A percentile compares a stretch with the other conserved stretches of the same genome.
These are phyloP conservation scores for Crotalus helleri DNA, from an alignment of 2,113 vertebrate species.

Conservation along the genomic window DNA sequence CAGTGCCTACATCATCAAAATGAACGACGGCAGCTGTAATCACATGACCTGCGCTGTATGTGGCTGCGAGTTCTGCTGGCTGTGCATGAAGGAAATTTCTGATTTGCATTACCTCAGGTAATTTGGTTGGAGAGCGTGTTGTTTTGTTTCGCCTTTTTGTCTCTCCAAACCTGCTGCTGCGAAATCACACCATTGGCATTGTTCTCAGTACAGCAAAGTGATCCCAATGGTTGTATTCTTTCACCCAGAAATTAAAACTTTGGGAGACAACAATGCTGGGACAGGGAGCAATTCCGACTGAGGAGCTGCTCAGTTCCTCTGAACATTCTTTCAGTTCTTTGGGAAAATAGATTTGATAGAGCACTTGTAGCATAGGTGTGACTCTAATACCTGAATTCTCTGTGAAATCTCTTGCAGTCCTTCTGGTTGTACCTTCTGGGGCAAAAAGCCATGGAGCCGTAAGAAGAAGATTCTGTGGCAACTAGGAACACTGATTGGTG, in stretches of 20 bases:
- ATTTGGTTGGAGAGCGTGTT: slow-evolving; percentile 14
- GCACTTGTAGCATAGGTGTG: neutral
- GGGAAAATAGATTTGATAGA: neutral
- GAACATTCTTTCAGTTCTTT: neutral
- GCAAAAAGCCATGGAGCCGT: slow-evolving; percentile 98
- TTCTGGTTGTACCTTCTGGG: slow-evolving; percentile 98
- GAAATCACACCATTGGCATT: neutral
- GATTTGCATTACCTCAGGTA: slow-evolving; percentile 99
- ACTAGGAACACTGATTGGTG: slow-evolving; percentile 94
- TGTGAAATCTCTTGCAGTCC: slow-evolving; percentile 73
- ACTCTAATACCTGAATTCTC: neutral
- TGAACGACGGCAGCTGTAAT: slow-evolving; percentile 98
- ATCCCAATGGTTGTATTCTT: neutral
- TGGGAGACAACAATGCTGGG: neutral
- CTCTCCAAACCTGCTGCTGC: neutral
- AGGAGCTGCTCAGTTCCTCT: rapidly evolving
- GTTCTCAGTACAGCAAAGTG: neutral
- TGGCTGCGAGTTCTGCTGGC: slow-evolving; percentile 99
- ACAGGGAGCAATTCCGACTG: rapidly evolving
- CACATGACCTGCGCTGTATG: slow-evolving; percentile 99
- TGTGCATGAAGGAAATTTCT: slow-evolving; percentile 99
- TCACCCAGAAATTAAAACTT: neutral
- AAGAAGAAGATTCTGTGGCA: slow-evolving; percentile 99
- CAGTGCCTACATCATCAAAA: slow-evolving; percentile 98
- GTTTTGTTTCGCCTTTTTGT: neutral